Evolutionary conservation across 2,797 vertebrate genomes (phyloP), one percentile per base, ranked within the genome.

Genomic region (Numenius phaeopus): DNA sequence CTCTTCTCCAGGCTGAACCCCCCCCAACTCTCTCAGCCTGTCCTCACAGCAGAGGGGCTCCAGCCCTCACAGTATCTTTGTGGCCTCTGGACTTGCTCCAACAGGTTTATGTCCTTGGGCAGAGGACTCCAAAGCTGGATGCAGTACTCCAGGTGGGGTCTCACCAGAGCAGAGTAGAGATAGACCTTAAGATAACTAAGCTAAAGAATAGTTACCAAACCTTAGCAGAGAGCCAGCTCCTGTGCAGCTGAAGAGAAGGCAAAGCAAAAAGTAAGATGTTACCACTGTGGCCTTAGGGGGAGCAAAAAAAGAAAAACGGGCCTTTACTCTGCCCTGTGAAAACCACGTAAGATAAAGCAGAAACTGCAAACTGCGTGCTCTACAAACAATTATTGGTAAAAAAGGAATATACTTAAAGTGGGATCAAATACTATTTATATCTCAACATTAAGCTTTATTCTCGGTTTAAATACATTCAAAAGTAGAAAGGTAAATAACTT

Each of bases 401-500:
- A 64, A 39, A 4, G 54, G 16, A 55, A 54, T 7, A 27, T 17
- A 14, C 37, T 30, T 24, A 7, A 49, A 40, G 11, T 19, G 13
- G 24, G 10, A 57, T 46, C 27, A 50, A 0, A 0, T 15, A 20
- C 21, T 59, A 30, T 19, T 52, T 23, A 21, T 20, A 5, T 34
- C 66, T 94, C 46, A 76, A 70, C 10, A 2, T 44, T 54, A 70
- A 49, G 9, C 34, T 96, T 95, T 89, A 92, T 80, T 94, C 30
- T 54, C 20, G 37, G 14, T 72, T 94, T 85, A 90, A 93, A 95
- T 62, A 92, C 12, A 50, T 72, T 87, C 54, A 61, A 10, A 91
- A 89, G 57, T 90, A 96, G 66, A 96, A 97, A 96, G 9, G 27
- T 54, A 87, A 93, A 94, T 95, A 88, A 90, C n/a, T 86, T 86